Evolutionary conservation across 2,888 invertebrate genomes (phyloP).

Genomic region (Orchestes rusci): DNA sequence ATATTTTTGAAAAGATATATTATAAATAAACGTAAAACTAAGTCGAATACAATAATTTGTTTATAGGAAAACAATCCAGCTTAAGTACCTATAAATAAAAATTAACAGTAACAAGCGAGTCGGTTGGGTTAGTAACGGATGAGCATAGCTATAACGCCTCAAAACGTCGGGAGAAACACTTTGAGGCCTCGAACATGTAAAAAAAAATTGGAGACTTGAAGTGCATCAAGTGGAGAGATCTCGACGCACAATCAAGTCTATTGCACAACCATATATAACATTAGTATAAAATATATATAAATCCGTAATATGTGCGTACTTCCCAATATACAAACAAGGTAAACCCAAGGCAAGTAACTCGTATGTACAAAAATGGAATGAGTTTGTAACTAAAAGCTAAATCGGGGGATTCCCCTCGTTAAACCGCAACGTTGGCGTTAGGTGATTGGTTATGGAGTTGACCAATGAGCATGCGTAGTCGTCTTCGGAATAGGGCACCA

Average conservation of each 20-base stretch:
- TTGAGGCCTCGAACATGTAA: constrained; percentile 4
- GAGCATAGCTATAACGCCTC: constrained; percentile 30
- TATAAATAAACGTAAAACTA: constrained; percentile 23
- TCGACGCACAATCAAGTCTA: constrained; percentile 1
- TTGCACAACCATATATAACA: constrained; percentile 39
- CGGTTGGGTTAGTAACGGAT: constrained; percentile 14
- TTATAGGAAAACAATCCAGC: constrained; percentile 34
- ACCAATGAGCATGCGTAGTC: constrained; percentile 80
- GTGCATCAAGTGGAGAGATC: constrained; percentile 12
- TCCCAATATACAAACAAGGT: constrained; percentile 43
- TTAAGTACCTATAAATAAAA: constrained; percentile 25
- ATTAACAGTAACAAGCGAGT: constrained; percentile 24
- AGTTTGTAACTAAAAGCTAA: no score
- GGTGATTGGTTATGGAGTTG: constrained; percentile 72
- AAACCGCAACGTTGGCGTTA: constrained; percentile 85
- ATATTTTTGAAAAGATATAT: constrained; percentile 19
- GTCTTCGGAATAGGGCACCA: constrained; percentile 83
- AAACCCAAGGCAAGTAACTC: constrained; percentile 21
- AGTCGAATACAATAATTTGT: constrained; percentile 13
- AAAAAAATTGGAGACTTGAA: constrained; percentile 19
- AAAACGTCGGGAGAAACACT: constrained; percentile 35
- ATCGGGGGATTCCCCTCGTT: constrained; percentile 94
- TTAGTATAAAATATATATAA: constrained; percentile 39
- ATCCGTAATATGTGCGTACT: constrained; percentile 34
- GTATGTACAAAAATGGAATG: constrained; percentile 18